A percentile compares a stretch with the other conserved stretches of the same genome.
These are phyloP conservation scores for Blastobasis adustella DNA, from an alignment of 2,888 invertebrate genomes.

Conservation along the genomic window DNA sequence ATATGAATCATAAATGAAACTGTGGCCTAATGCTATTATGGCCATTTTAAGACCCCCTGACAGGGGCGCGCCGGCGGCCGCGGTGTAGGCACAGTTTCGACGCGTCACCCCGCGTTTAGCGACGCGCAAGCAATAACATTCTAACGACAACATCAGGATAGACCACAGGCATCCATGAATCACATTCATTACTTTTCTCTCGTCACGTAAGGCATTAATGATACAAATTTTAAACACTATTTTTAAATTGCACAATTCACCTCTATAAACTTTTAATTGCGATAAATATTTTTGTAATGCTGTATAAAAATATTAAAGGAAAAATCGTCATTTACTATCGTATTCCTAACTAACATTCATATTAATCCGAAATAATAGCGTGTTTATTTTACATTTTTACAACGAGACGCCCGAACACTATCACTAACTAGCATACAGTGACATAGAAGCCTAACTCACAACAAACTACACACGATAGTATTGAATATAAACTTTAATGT, in stretches of 20 bases:
- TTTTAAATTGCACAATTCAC: constrained; percentile 70
- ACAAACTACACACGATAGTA: constrained; percentile 69
- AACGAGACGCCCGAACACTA: constrained; percentile 64
- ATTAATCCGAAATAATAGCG: constrained; percentile 62
- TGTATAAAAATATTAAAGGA: constrained; percentile 75
- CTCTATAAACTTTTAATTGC: constrained; percentile 74
- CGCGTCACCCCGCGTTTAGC: constrained; percentile 33
- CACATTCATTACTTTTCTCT: constrained; percentile 69
- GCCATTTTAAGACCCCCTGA: constrained; percentile 7
- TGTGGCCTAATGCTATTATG: background rate
- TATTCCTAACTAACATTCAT: constrained; percentile 67
- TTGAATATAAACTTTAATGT: constrained; percentile 59
- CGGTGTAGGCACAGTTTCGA: background rate
- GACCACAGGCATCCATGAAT: constrained; percentile 42
- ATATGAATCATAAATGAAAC: background rate
- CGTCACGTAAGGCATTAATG: constrained; percentile 71
- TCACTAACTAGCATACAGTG: constrained; percentile 64
- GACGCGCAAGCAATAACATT: constrained; percentile 34
- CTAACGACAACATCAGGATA: constrained; percentile 32
- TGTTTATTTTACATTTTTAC: constrained; percentile 74
- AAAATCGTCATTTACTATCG: constrained; percentile 66
- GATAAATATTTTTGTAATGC: constrained; percentile 70
- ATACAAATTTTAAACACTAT: constrained; percentile 63
- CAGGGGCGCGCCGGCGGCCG: too few species aligned
- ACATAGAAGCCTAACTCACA: constrained; percentile 68